Evolutionary conservation across 92 coral and sea anemone genomes (phyloP).

Genomic region (Actinernus sp.): DNA sequence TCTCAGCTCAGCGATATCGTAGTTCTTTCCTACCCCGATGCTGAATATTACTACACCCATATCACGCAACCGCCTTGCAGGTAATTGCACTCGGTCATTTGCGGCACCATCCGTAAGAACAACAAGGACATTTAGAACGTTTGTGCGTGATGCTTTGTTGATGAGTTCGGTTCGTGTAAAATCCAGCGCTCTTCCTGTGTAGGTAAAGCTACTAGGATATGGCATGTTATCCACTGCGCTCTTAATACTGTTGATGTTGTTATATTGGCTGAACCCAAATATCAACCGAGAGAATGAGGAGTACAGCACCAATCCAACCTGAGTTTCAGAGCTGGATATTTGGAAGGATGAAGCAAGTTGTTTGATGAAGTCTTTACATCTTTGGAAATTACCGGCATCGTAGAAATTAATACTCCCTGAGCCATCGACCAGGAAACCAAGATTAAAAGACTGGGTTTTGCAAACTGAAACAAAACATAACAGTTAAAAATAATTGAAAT

Average conservation of each 20-base stretch:
- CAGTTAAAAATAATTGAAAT: no score
- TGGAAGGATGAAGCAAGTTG: constrained; percentile 33
- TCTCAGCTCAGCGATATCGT: constrained; percentile 20
- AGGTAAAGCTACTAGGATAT: constrained; percentile 43
- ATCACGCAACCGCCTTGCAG: constrained; percentile 68
- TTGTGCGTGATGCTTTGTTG: constrained; percentile 42
- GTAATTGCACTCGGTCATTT: constrained; percentile 24
- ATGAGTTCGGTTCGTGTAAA: constrained; percentile 19
- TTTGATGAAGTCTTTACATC: constrained; percentile 54
- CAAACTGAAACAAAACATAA: neutral
- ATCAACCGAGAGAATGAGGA: constrained; percentile 17
- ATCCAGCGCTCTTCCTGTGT: constrained; percentile 56
- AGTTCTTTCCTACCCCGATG: constrained; percentile 63
- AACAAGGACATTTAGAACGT: constrained; percentile 27
- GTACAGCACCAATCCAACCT: constrained; percentile 60
- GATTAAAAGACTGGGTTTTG: constrained; percentile 27
- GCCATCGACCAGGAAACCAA: constrained; percentile 78
- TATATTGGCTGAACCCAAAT: constrained; percentile 48
- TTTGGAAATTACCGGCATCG: constrained; percentile 70
- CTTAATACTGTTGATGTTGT: constrained; percentile 10
- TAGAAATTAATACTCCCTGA: constrained; percentile 76
- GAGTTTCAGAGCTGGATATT: constrained; percentile 42
- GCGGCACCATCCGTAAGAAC: constrained; percentile 68
- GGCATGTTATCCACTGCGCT: constrained; percentile 34
- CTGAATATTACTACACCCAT: constrained; percentile 63